These are phyloP conservation scores for Connochaetes taurinus DNA, from an alignment of 2,113 vertebrate species.

Conservation along the genomic window DNA sequence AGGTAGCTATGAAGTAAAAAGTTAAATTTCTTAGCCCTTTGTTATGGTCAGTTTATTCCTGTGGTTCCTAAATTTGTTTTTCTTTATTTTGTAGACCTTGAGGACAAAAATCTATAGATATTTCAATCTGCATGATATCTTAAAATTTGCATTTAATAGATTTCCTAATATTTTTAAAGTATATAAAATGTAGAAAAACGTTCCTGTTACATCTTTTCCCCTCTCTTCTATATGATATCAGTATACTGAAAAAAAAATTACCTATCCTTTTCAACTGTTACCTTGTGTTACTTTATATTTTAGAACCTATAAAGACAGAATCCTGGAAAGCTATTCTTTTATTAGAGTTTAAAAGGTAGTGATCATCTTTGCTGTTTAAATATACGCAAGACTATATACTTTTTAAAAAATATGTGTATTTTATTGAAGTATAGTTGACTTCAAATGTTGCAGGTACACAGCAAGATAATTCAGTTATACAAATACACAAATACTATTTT, in stretches of 20 bases:
- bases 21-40: not conserved
- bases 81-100: not conserved
- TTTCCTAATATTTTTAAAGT: conserved; percentile 6
- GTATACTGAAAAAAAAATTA: not conserved
- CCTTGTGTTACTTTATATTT: not conserved
- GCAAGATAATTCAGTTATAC: not conserved
- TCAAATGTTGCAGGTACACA: not conserved
- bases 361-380: not conserved
- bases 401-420: not conserved
- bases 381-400: not conserved
- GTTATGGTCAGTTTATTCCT: not conserved
- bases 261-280: not conserved
- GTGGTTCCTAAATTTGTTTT: not conserved
- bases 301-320: not conserved
- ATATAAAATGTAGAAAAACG: not conserved
- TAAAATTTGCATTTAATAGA: conserved; percentile 28
- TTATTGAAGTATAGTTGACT: not conserved
- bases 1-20: not conserved
- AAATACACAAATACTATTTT: not conserved
- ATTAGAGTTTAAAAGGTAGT: conserved; percentile 14
- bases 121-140: not conserved
- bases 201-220: not conserved
- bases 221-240: not conserved
- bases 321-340: conserved; percentile 8
- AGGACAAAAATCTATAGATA: conserved; percentile 4